Evolutionary conservation across 2,797 vertebrate genomes (phyloP).

Genomic region (Microctenopoma stevenorrisi): DNA sequence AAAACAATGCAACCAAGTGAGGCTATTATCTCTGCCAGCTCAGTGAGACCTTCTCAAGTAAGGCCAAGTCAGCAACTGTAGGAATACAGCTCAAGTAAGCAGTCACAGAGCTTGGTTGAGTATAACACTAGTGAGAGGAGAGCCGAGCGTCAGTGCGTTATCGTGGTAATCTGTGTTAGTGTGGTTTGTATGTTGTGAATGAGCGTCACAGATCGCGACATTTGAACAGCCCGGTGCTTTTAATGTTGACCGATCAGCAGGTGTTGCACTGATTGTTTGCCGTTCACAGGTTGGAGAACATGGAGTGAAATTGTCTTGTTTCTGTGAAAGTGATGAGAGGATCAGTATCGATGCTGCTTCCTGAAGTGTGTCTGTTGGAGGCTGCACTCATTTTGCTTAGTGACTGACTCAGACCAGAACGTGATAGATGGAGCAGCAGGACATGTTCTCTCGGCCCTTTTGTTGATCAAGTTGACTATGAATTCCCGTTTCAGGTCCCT

Average conservation of each 20-base stretch:
- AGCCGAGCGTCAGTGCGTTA: background rate
- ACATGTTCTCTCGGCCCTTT: too few species aligned
- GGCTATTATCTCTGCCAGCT: slow-evolving; percentile 67
- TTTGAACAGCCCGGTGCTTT: too few species aligned
- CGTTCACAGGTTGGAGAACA: too few species aligned
- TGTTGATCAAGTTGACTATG: too few species aligned
- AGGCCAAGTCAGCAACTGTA: slow-evolving; percentile 59
- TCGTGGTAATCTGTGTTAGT: slow-evolving; percentile 28
- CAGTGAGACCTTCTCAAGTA: slow-evolving; percentile 61
- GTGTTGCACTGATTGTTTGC: too few species aligned
- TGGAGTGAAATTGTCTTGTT: too few species aligned
- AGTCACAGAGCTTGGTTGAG: slow-evolving; percentile 20
- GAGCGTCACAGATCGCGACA: too few species aligned
- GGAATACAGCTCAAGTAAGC: slow-evolving; percentile 35
- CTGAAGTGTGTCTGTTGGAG: background rate
- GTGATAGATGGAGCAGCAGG: background rate
- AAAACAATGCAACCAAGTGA: slow-evolving; percentile 74
- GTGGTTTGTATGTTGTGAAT: slow-evolving; percentile 31
- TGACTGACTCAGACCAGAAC: background rate
- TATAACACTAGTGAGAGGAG: slow-evolving; percentile 28
- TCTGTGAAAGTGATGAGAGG: too few species aligned
- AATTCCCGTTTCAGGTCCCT: background rate
- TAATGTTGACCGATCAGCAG: too few species aligned
- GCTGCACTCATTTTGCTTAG: background rate
- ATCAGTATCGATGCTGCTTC: background rate